Base-by-base conservation (phyloP, 30 jellyfish, hydroid and myxozoan species). In the Rhopilema esculentum region DNA sequence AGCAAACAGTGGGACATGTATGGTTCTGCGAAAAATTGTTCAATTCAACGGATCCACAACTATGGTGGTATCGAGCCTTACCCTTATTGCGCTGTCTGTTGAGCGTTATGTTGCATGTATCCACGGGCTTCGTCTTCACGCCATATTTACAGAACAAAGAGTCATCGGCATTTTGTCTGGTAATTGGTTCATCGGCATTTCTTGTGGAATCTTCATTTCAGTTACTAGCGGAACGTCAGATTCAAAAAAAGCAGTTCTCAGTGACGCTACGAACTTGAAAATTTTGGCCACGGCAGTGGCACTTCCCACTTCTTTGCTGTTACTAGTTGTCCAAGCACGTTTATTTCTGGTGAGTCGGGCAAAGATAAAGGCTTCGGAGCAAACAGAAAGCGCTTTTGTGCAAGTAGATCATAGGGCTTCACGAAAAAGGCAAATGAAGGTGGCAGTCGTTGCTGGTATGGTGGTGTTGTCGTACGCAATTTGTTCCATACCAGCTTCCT, bases 61-160 rank as follows among this genome's bases (percentile, higher is more conserved):
- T 1, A 29, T 25, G 20, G 32, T 22, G 12, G 68, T 52, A 0
- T 21, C 77, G 8, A 77, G 88, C 52, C 76, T 72, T 16, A 50
- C 50, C 88, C 61, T 77, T n/a, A 17, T 77, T 31, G 27, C 40
- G 21, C 26, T 77, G 25, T 33, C 88, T 7, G 16, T 50, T 8
- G 88, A 77, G 57, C 88, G 88, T 23, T 77, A 77, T 25, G 31
- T 77, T 12, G 88, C 88, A 0, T 77, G 88, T 30, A 49, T 77
- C 68, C 79, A 77, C 21, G 30, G 88, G 19, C 32, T 77, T n/a
- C 78, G 88, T 15, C 20, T 61, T 21, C 53, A 77, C 23, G 28
- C 23, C 4, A 50, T 77, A 9, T 26, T 77, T 25, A 51, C 88
- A 8, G 67, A 61, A 7, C 22, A 61, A 22, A 65, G 76, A 8